Evolutionary conservation across 2,888 invertebrate species (phyloP), one percentile per base, ranked within the genome.

Genomic region (Agrochola circellaris): DNA sequence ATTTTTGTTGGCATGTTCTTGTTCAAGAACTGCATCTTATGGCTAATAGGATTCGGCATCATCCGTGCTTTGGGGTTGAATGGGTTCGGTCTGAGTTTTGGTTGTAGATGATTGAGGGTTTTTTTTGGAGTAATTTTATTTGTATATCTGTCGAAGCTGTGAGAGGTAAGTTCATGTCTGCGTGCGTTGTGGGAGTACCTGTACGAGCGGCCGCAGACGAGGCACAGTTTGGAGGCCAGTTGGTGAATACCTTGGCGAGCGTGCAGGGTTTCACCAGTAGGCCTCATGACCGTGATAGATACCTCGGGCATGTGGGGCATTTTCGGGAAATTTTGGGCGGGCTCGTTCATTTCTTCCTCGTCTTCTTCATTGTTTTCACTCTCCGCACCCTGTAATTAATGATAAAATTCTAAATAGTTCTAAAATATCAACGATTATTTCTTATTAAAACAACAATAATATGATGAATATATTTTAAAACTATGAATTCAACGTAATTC

Each of bases 161-260:
- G 97, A 4, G 97, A 90, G 2, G 95, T 95, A 61, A 97, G 95
- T 84, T 97, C 97, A 81, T 97, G 97, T 42, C 97, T 93, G 66
- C 97, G 91, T 8, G 97, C 97, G 82, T 97, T 97, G 87, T 97
- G 97, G 0, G 97, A 97, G 89, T 97, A 97, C 83, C 97, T 93
- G 87, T 97, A 97, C 15, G 95, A 93, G 45, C 97, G 95, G 11
- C 96, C 95, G 81, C 97, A 97, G 20, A 97, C 95, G 20, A 97
- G 95, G 77, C 97, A 97, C 85, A 97, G 94, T 86, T 97, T 97
- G 61, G 96, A 96, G 2, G 97, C 97, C 2, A 97, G 92, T 84
- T 97, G 96, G 79, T 96, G 96, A 64, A 97, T 96, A 69, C 96
- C 96, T 90, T 97, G 96, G 2, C 95, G 93, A 0, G 96, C 92